phyloP scores from a whole-genome alignment of 1,140 invertebrate species.

The Eueides isabella region DNA sequence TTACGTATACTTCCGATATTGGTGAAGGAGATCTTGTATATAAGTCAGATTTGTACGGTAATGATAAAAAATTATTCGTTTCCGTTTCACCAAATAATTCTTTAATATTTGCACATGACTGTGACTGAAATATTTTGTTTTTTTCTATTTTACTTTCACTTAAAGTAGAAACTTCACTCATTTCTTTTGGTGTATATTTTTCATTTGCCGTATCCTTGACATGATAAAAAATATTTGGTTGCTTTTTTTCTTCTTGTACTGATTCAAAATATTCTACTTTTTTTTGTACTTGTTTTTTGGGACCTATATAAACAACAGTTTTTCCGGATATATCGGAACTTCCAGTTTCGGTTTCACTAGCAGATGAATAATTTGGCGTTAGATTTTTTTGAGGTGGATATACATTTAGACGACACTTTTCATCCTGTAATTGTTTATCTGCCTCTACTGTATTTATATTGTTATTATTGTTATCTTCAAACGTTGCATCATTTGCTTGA shows the following conservation, averaged over 20 bases:
- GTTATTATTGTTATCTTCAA: slow-evolving; percentile 2
- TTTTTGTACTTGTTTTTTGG: slow-evolving; percentile 84
- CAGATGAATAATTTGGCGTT: slow-evolving; percentile 66
- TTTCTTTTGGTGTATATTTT: slow-evolving; percentile 55
- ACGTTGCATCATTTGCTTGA: background rate
- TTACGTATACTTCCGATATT: slow-evolving; percentile 65
- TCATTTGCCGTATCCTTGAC: slow-evolving; percentile 82
- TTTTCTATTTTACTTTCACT: slow-evolving; percentile 49
- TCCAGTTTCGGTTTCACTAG: slow-evolving; percentile 86
- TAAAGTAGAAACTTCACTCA: background rate
- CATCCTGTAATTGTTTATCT: slow-evolving; percentile 30
- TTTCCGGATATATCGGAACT: slow-evolving; percentile 87
- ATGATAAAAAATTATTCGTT: slow-evolving; percentile 74
- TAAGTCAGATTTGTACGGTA: slow-evolving; percentile 66
- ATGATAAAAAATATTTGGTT: slow-evolving; percentile 70
- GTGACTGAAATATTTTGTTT: slow-evolving; percentile 82
- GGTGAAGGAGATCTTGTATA: slow-evolving; percentile 73
- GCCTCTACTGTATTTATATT: slow-evolving; percentile 16
- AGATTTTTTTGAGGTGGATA: slow-evolving; percentile 59
- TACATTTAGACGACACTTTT: slow-evolving; percentile 54
- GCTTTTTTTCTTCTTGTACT: slow-evolving; percentile 64
- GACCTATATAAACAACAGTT: slow-evolving; percentile 84
- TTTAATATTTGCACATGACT: slow-evolving; percentile 89
- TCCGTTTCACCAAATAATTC: slow-evolving; percentile 89
- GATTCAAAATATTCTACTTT: slow-evolving; percentile 92